Evolutionary conservation across 2,113 vertebrate species (phyloP), one percentile per base, ranked within the genome.

Genomic region (Archilochus colubris): DNA sequence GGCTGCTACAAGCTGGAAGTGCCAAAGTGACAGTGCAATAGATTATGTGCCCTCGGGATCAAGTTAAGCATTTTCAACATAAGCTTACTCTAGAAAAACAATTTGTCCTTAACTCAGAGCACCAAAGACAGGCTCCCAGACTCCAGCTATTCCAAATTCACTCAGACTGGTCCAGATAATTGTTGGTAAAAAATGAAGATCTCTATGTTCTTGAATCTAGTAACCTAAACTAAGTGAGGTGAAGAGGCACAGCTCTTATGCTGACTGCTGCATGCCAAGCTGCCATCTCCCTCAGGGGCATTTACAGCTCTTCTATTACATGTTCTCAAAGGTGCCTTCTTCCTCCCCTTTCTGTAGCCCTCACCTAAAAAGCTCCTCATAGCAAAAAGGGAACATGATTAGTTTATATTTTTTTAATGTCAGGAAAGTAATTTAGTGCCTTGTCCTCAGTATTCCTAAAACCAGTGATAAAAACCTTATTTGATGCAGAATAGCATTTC

Each of bases 201-300:
- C 83, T 70, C 50, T 73, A 88, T 79, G 54, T 30, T 43, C 18
- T 24, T 55, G 51, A 61, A 69, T 16, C 9, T 5, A 27, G 36
- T 14, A 24, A 61, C 18, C 55, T 46, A 70, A 6, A 44, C 55
- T 57, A 66, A 91, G 44, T 13, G 21, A 46, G 10, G 23, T 1
- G 6, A 77, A n/a, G 80, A 58, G 9, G 20, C 13, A 14, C 0
- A 0, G 11, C 86, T 87, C 11, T 3, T 51, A 27, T 2, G 13
- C 11, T 2, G 12, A 22, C 58, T 50, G 77, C 79, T 63, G 59
- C n/a, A 7, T 9, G 51, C 59, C 7, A 3, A 68, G 76, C 70
- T 51, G 58, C 72, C n/a, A 27, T 2, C 62, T 44, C 70, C 67
- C 66, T 53, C 77, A 19, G 0, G 0, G 38, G 33, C 51, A 73